These are phyloP conservation scores for Nephrocerus scutellatus DNA, from an alignment of 2,888 invertebrate genomes.

Conservation along the genomic window DNA sequence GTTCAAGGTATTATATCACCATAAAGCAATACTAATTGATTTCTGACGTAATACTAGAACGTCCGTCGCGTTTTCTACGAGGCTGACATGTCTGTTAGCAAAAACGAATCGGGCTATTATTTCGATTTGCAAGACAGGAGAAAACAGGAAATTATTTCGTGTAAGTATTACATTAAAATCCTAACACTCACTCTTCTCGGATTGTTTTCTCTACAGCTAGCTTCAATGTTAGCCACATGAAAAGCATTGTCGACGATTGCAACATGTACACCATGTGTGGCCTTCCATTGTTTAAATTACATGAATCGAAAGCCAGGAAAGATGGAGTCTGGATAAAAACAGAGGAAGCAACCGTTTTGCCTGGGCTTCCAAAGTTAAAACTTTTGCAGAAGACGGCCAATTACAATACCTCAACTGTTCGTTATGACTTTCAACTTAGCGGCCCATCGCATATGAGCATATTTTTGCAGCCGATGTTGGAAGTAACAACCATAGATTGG, in stretches of 20 bases:
- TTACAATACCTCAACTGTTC: conserved; percentile 18
- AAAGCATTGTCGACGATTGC: conserved; percentile 28
- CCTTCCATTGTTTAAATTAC: conserved; percentile 37
- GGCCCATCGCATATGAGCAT: conserved; percentile 39
- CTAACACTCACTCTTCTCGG: too few relatives aligned
- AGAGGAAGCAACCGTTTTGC: conserved; percentile 25
- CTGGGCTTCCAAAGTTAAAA: conserved; percentile 26
- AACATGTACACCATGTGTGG: conserved; percentile 36
- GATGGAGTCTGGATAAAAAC: conserved; percentile 32
- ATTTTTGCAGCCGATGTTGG: conserved; percentile 32
- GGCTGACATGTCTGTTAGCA: conserved; percentile 34
- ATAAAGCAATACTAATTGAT: too few relatives aligned
- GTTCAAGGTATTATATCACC: too few relatives aligned
- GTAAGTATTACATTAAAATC: conserved; percentile 14
- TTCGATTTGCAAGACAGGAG: conserved; percentile 49
- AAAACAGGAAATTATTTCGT: conserved; percentile 24
- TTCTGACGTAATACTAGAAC: too few relatives aligned
- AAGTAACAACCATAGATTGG: conserved; percentile 32
- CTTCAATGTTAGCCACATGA: conserved; percentile 27
- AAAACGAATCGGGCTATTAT: conserved; percentile 49
- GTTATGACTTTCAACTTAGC: conserved; percentile 32
- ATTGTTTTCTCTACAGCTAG: too few relatives aligned
- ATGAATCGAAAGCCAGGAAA: conserved; percentile 28
- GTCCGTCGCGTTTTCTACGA: conserved; percentile 48
- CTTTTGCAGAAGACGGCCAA: conserved; percentile 24